A percentile compares a stretch with the other conserved stretches of the same genome.
Evolutionary conservation across 1,140 invertebrate genomes (phyloP).

Genomic region (Lasioglossum albipes): DNA sequence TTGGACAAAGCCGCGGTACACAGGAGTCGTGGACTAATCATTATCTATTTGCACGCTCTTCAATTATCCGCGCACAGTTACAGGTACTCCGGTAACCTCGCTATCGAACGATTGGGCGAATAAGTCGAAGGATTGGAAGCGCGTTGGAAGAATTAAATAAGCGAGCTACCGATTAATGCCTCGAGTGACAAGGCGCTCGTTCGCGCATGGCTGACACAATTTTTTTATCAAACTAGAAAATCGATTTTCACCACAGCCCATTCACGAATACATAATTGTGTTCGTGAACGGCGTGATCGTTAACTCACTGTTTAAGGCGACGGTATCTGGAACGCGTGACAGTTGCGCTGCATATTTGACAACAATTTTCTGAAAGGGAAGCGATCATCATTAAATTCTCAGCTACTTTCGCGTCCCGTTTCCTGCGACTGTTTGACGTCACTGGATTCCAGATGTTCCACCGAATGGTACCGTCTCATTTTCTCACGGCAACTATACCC

Average conservation of each 20-base stretch:
- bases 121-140: background rate
- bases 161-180: too few species aligned
- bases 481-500: background rate
- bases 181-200: too few species aligned
- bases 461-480: background rate
- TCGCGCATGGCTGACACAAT: too few species aligned
- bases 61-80: constrained; percentile 1
- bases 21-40: constrained; percentile 4
- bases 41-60: constrained; percentile 15
- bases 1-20: background rate
- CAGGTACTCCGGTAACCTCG: background rate
- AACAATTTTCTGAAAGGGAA: background rate
- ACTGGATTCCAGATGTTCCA: background rate
- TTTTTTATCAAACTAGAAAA: too few species aligned
- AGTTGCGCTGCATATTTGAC: too few species aligned
- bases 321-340: too few species aligned
- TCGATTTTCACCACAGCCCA: too few species aligned
- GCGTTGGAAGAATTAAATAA: too few species aligned
- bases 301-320: too few species aligned
- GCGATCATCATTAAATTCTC: background rate
- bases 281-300: too few species aligned
- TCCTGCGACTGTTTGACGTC: background rate
- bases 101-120: too few species aligned
- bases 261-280: too few species aligned
- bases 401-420: background rate